Evolutionary conservation across 2,888 invertebrate genomes (phyloP).

Genomic region (Lasioglossum vierecki): DNA sequence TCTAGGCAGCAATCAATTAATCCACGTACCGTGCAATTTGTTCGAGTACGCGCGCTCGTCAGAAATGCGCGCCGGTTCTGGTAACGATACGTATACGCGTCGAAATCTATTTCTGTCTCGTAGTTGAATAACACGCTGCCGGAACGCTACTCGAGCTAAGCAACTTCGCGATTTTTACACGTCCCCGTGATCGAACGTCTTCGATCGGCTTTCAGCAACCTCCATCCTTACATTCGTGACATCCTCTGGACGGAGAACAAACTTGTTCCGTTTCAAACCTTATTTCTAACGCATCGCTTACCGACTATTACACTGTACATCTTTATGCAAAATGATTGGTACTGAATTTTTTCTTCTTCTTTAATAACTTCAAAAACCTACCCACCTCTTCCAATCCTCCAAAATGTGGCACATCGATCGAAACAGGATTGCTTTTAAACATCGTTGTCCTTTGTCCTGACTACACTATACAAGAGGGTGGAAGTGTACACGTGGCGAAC

Average conservation of each 20-base stretch:
- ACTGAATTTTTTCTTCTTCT: too few species aligned
- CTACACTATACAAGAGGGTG: neutral
- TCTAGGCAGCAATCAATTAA: constrained; percentile 58
- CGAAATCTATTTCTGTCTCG: constrained; percentile 44
- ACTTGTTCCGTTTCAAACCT: neutral
- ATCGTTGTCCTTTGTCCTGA: neutral
- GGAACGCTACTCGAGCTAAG: neutral
- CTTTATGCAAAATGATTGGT: too few species aligned
- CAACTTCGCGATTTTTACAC: neutral
- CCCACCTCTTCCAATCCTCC: too few species aligned
- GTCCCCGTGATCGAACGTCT: constrained; percentile 11
- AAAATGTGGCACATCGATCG: too few species aligned
- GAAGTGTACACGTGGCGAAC: neutral
- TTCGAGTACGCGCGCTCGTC: constrained; percentile 38
- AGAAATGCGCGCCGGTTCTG: constrained; percentile 34
- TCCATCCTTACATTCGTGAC: neutral
- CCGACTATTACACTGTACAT: too few species aligned
- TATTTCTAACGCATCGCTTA: neutral
- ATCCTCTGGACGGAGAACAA: neutral
- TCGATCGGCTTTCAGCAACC: neutral
- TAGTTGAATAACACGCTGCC: constrained; percentile 13
- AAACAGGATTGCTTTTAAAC: neutral
- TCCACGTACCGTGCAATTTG: constrained; percentile 54
- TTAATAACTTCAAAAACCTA: too few species aligned
- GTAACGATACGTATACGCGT: constrained; percentile 51